Evolutionary conservation across 2,797 vertebrate species (phyloP).

Genomic region (Thalassophryne amazonica): DNA sequence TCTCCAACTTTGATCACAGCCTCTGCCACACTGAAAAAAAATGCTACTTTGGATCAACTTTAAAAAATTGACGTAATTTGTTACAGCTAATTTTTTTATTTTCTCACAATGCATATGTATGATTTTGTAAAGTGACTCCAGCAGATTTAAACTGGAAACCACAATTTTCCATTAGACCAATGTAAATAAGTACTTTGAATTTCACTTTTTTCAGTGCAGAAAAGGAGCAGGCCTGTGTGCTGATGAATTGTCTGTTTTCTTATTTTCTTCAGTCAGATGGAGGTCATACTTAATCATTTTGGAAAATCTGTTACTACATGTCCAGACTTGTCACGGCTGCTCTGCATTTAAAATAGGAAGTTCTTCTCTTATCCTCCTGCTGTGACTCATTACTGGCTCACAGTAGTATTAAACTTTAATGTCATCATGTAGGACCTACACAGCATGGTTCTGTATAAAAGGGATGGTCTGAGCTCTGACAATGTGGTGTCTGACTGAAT

Average conservation of each 20-base stretch:
- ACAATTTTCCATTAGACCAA: too few relatives aligned
- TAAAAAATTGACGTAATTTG: too few relatives aligned
- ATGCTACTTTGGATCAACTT: too few relatives aligned
- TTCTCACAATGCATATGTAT: too few relatives aligned
- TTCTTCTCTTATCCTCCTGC: constrained; percentile 15
- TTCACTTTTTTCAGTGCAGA: too few relatives aligned
- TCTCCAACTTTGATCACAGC: constrained; percentile 6
- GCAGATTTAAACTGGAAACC: too few relatives aligned
- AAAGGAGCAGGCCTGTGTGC: too few relatives aligned
- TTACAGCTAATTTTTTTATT: too few relatives aligned
- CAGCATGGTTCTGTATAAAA: not conserved
- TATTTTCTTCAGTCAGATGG: not conserved
- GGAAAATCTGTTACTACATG: constrained; percentile 8
- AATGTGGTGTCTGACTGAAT: not conserved
- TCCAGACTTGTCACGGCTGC: constrained; percentile 2
- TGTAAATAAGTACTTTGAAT: too few relatives aligned
- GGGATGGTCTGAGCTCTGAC: not conserved
- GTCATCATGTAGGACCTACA: constrained; percentile 7
- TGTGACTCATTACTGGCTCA: constrained; percentile 28
- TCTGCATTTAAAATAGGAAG: constrained; percentile 1
- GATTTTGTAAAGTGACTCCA: too few relatives aligned
- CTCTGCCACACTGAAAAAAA: too few relatives aligned
- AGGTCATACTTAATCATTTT: constrained; percentile 11
- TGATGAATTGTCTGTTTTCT: constrained; percentile 11
- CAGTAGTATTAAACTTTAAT: constrained; percentile 15